These are phyloP conservation scores for Zoanthus gigantus DNA, from an alignment of 92 coral and sea anemone species.

Conservation along the genomic window DNA sequence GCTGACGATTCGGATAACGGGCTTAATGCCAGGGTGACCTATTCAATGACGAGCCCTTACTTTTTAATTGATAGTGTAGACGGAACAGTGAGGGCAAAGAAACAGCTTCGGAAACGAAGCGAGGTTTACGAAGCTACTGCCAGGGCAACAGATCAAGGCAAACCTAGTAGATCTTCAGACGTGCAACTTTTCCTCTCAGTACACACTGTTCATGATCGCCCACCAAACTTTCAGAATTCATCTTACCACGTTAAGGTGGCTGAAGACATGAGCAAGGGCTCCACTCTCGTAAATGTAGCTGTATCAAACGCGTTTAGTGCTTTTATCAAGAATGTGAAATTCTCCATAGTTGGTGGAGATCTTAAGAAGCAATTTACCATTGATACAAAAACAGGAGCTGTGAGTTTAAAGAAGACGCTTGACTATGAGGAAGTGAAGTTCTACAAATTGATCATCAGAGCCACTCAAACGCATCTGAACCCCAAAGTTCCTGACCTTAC, in stretches of 20 bases:
- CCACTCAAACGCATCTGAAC: constrained; percentile 66
- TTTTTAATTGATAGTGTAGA: constrained; percentile 65
- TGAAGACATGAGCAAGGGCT: constrained; percentile 61
- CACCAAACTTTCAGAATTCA: constrained; percentile 66
- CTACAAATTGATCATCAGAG: constrained; percentile 80
- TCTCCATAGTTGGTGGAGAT: constrained; percentile 91
- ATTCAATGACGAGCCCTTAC: constrained; percentile 59
- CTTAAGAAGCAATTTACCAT: constrained; percentile 72
- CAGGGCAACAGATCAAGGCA: constrained; percentile 83
- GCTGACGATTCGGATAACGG: constrained; percentile 84
- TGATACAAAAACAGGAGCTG: constrained; percentile 66
- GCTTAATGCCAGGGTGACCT: constrained; percentile 75
- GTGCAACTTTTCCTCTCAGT: constrained; percentile 78
- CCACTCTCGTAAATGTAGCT: constrained; percentile 64
- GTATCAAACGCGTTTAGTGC: constrained; percentile 50
- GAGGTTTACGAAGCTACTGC: constrained; percentile 72
- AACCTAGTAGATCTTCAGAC: constrained; percentile 69
- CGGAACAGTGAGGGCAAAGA: constrained; percentile 70
- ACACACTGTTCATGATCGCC: constrained; percentile 66
- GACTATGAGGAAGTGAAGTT: constrained; percentile 82
- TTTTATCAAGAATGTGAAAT: constrained; percentile 54
- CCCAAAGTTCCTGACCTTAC: constrained; percentile 72
- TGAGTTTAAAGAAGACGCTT: constrained; percentile 71
- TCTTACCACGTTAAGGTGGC: constrained; percentile 54
- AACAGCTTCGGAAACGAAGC: constrained; percentile 58